Percentiles rank a stretch among this genome's conserved stretches.
Evolutionary conservation across 2,888 invertebrate species (phyloP).

Genomic region (Andrena minutula): DNA sequence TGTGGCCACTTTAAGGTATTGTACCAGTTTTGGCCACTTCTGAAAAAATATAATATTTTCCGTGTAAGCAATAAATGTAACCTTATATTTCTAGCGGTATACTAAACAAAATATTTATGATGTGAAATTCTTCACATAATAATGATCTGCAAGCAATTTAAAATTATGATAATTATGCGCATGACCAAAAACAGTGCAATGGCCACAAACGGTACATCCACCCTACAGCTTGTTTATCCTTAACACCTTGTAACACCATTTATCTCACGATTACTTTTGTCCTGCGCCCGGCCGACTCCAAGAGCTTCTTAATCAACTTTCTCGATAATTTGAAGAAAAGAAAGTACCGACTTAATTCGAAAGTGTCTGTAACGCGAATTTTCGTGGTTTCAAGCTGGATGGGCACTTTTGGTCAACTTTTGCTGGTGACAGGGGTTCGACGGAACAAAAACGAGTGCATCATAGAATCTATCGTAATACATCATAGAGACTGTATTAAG

Average conservation of each 20-base stretch:
- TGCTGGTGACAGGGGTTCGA: neutral
- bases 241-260: too few species aligned
- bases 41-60: too few species aligned
- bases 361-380: neutral
- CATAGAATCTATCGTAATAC: constrained; percentile 31
- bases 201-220: too few species aligned
- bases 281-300: neutral
- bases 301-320: constrained; percentile 8
- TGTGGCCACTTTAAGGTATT: too few species aligned
- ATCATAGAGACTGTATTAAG: constrained; percentile 39
- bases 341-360: neutral
- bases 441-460: neutral
- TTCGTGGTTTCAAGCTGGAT: neutral
- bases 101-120: too few species aligned
- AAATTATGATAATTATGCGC: too few species aligned
- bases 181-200: too few species aligned
- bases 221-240: neutral
- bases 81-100: too few species aligned
- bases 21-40: too few species aligned
- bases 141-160: too few species aligned
- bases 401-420: neutral
- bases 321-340: constrained; percentile 26
- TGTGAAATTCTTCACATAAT: too few species aligned
- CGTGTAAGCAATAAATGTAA: too few species aligned
- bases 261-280: constrained; percentile 5